Evolutionary conservation across 2,797 vertebrate genomes (phyloP).

Genomic region (Xenops minutus): DNA sequence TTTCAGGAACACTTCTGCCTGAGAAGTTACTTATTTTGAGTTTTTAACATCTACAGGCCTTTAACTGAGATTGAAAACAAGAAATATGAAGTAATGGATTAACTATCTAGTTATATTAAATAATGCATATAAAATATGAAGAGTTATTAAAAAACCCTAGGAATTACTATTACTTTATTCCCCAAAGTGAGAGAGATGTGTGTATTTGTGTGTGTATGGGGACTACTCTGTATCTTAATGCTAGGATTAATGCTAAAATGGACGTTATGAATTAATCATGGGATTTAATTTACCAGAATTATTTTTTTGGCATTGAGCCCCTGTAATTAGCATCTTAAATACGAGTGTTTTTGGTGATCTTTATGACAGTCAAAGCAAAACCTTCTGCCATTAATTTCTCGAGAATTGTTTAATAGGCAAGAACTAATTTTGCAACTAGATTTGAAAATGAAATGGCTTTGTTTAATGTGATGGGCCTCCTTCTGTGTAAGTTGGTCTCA

Average conservation of each 20-base stretch:
- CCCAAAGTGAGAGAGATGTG: neutral
- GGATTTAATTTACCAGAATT: constrained; percentile 70
- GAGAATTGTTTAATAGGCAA: constrained; percentile 53
- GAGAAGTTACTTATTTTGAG: neutral
- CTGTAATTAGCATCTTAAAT: constrained; percentile 50
- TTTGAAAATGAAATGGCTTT: constrained; percentile 50
- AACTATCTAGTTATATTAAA: constrained; percentile 9
- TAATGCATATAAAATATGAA: neutral
- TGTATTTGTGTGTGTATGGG: neutral
- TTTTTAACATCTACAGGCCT: neutral
- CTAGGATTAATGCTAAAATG: constrained; percentile 73
- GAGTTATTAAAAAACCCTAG: neutral
- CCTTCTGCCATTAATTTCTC: constrained; percentile 56
- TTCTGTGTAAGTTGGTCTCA: neutral
- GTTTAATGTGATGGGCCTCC: constrained; percentile 28
- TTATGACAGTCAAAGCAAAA: constrained; percentile 54
- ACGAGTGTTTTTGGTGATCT: constrained; percentile 42
- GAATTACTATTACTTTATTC: constrained; percentile 50
- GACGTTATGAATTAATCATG: constrained; percentile 75
- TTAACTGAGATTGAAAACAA: neutral
- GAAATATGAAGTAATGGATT: constrained; percentile 3
- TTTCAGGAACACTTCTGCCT: neutral
- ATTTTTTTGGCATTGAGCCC: constrained; percentile 64
- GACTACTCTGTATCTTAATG: constrained; percentile 60
- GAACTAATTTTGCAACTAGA: constrained; percentile 49